Percentiles rank a stretch among this genome's conserved stretches.
Evolutionary conservation across 1,140 invertebrate species (phyloP).

Genomic region (Dysdera silvatica): DNA sequence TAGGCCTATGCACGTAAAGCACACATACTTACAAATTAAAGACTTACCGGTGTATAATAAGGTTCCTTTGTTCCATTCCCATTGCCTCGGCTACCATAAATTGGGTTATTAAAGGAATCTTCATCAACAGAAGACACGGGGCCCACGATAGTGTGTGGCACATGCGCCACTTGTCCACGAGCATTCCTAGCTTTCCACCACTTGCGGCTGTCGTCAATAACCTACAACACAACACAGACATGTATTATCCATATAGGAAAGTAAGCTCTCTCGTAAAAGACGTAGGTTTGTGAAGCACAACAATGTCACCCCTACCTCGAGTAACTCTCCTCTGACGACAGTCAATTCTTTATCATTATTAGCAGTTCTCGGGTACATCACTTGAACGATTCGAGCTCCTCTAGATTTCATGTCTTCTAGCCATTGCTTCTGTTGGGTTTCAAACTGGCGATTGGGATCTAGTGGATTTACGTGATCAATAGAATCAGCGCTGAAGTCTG

Average conservation of each 20-base stretch:
- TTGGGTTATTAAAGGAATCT: conserved; percentile 62
- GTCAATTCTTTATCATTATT: conserved; percentile 97
- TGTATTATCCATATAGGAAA: too few relatives aligned
- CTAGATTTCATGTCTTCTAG: conserved; percentile 38
- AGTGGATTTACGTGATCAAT: conserved; percentile 55
- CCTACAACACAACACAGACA: conserved; percentile 49
- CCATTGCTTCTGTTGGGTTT: conserved; percentile 37
- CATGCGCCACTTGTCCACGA: conserved; percentile 79
- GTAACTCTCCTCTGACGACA: conserved; percentile 85
- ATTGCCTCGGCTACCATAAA: conserved; percentile 1
- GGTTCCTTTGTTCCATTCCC: neutral
- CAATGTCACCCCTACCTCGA: conserved; percentile 61
- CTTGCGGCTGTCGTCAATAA: conserved; percentile 88
- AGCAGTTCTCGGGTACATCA: conserved; percentile 89
- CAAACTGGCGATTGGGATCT: conserved; percentile 44
- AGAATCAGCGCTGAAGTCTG: conserved; percentile 66
- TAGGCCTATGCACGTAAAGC: too few relatives aligned
- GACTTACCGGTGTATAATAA: conserved; percentile 7
- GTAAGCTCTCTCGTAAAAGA: neutral
- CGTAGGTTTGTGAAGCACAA: neutral
- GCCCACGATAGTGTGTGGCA: conserved; percentile 94
- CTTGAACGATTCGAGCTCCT: conserved; percentile 77
- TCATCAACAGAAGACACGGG: conserved; percentile 35
- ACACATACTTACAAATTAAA: too few relatives aligned
- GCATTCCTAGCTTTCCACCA: conserved; percentile 97